These are phyloP conservation scores for Phoxinus phoxinus DNA, from an alignment of 2,113 vertebrate species.

Conservation along the genomic window DNA sequence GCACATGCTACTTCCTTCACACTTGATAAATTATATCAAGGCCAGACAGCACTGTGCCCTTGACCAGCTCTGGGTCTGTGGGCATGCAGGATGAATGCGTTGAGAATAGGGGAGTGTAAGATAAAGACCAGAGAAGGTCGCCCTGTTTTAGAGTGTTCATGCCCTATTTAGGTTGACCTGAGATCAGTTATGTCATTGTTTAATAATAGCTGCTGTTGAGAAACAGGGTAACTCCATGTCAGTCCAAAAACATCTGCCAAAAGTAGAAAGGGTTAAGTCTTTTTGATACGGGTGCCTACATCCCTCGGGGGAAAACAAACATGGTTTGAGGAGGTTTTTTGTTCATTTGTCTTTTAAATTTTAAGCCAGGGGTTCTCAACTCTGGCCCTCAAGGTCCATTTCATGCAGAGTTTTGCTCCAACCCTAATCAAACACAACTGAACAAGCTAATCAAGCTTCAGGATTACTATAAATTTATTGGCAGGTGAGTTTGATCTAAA, in stretches of 20 bases:
- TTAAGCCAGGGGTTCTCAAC: too few relatives aligned
- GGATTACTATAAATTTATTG: too few relatives aligned
- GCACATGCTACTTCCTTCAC: conserved; percentile 63
- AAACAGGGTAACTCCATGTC: background rate
- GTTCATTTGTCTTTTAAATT: too few relatives aligned
- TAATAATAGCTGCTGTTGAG: background rate
- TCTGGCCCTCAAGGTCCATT: too few relatives aligned
- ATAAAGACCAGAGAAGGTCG: conserved; percentile 40
- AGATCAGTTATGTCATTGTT: background rate
- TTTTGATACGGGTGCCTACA: background rate
- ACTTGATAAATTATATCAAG: conserved; percentile 61
- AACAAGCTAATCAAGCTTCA: too few relatives aligned
- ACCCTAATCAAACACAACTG: too few relatives aligned
- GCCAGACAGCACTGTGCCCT: conserved; percentile 55
- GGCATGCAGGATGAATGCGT: conserved; percentile 53
- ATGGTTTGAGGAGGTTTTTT: too few relatives aligned
- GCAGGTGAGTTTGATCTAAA: too few relatives aligned
- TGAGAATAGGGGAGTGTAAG: conserved; percentile 39
- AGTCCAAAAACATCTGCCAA: background rate
- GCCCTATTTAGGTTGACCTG: background rate
- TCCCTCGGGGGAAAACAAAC: background rate
- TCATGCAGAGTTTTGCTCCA: too few relatives aligned
- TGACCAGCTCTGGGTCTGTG: conserved; percentile 46
- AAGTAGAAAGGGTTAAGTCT: background rate
- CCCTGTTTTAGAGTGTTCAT: background rate